Evolutionary conservation across 2,888 invertebrate species (phyloP), one percentile per base, ranked within the genome.

Genomic region (Rhogogaster chlorosoma): DNA sequence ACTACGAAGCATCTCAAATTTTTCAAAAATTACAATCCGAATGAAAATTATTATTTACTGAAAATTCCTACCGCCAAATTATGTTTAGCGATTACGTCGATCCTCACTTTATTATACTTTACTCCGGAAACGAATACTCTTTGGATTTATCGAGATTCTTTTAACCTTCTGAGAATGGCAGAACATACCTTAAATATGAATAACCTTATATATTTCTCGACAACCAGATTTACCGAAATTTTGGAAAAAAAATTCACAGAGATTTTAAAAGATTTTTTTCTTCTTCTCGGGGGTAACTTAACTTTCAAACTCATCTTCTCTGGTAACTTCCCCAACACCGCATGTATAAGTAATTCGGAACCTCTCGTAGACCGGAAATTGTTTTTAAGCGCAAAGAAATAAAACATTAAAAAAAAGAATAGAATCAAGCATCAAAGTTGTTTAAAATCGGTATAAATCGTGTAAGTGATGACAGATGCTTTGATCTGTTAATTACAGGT

Each of bases 401-500:
- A 12, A 61, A 26, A 26, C 6, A 5, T 26, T 26, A 61, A 49
- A 49, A 49, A 18, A 49, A 49, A 6, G 6, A 49, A 5, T n/a
- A 49, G 0, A 18, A 18, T n/a, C 49, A 49, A 49, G 1, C 15
- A 42, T 26, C 29, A 7, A 36, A 70, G 32, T 70, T 29, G 32
- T 32, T 70, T 18, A 6, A 70, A 18, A 10, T 71, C 22, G 36
- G 36, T 71, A 32, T 22, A 42, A 73, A 42, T 73, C 42, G n/a
- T 42, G 22, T 73, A 38, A 42, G 22, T 42, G 22, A 42, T 73
- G 22, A 22, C 38, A 73, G 42, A 73, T 42, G 12, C 71, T 42
- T 73, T 42, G 42, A 73, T 73, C 71, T 73, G 42, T 15, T 73
- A 42, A 73, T 73, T 38, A 73, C 71, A 38, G 71, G 9, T 26